A percentile compares a stretch with the other conserved stretches of the same genome.
phyloP scores from a whole-genome alignment of 2,113 vertebrate genomes.

The Syngnathus scovelli region DNA sequence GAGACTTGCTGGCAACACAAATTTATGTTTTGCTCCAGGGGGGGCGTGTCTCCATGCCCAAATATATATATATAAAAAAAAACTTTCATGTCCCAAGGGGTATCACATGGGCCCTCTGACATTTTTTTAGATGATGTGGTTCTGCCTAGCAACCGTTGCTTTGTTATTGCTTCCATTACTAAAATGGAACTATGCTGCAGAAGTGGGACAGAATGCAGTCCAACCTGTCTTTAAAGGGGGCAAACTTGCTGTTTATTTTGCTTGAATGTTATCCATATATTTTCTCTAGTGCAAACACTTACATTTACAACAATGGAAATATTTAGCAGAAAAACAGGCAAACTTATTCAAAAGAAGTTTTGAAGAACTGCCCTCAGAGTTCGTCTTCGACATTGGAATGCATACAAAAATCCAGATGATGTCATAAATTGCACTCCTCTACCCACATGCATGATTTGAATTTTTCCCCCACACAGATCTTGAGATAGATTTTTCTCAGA shows the following conservation, averaged over 20 bases:
- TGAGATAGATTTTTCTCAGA: neutral
- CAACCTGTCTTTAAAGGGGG: neutral
- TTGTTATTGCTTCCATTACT: neutral
- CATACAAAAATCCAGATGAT: neutral
- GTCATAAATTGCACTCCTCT: neutral
- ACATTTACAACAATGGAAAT: no score
- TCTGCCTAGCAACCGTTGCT: neutral
- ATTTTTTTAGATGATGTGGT: neutral
- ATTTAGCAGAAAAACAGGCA: no score
- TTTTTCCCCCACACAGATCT: neutral
- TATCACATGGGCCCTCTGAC: neutral
- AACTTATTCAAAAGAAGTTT: no score
- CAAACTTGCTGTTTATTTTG: neutral
- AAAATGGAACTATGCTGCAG: neutral
- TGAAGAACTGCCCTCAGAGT: neutral
- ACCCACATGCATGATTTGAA: neutral
- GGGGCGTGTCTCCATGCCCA: conserved; percentile 1
- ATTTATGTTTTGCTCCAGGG: neutral
- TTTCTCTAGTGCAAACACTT: neutral
- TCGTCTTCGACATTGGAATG: neutral
- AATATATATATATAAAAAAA: neutral
- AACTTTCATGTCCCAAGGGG: neutral
- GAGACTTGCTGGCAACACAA: neutral
- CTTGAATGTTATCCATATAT: neutral
- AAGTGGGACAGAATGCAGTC: neutral